Evolutionary conservation across 2,113 vertebrate genomes (phyloP).

Genomic region (Megaptera novaeangliae): DNA sequence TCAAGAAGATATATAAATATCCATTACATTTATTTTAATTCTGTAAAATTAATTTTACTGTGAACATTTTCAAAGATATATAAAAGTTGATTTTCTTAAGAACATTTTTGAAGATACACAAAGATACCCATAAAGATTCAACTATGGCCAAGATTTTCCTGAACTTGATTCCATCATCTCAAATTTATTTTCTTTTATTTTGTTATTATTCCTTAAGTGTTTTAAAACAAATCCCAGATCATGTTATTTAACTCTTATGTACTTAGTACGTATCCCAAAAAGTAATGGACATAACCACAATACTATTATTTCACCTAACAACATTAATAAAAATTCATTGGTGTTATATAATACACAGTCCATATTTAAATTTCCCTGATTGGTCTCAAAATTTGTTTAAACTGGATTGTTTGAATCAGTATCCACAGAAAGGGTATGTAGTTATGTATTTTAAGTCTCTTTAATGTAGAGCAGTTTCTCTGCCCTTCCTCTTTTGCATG

Average conservation of each 20-base stretch:
- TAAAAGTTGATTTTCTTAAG: neutral
- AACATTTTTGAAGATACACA: neutral
- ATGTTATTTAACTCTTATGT: neutral
- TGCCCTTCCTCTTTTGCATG: neutral
- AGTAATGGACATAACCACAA: neutral
- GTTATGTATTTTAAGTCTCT: neutral
- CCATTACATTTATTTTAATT: neutral
- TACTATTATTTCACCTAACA: neutral
- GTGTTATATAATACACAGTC: neutral
- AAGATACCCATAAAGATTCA: neutral
- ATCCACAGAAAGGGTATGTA: neutral
- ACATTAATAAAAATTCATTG: neutral
- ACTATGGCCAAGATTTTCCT: neutral
- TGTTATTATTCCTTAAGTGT: neutral
- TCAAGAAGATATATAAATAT: neutral
- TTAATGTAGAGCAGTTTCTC: neutral
- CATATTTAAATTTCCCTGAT: neutral
- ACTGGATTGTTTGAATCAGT: neutral
- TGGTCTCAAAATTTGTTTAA: neutral
- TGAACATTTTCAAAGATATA: neutral
- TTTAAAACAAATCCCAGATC: neutral
- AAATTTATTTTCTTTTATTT: neutral
- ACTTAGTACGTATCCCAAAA: neutral
- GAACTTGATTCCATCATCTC: neutral
- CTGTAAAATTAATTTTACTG: neutral